These are phyloP conservation scores for Nesospiza acunhae DNA, from an alignment of 2,113 vertebrate species.

Conservation along the genomic window DNA sequence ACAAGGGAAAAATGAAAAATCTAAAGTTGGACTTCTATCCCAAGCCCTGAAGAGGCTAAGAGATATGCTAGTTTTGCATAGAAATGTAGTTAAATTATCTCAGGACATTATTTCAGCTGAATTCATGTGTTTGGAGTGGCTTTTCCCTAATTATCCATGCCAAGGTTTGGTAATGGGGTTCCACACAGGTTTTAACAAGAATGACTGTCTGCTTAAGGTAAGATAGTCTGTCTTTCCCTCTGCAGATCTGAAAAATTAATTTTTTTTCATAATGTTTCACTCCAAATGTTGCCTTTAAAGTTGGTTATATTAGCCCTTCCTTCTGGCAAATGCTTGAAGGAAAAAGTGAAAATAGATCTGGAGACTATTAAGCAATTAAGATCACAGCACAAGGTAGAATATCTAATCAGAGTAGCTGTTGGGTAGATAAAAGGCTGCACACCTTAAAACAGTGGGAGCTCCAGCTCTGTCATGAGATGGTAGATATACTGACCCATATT, in stretches of 20 bases:
- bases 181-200: background rate
- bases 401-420: background rate
- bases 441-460: background rate
- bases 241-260: background rate
- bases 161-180: background rate
- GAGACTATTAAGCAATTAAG: background rate
- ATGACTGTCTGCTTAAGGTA: background rate
- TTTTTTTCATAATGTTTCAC: background rate
- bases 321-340: background rate
- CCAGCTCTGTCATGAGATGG: background rate
- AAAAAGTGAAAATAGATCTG: background rate
- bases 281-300: background rate
- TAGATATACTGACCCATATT: background rate
- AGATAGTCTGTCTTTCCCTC: background rate
- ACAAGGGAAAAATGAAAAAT: background rate
- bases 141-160: background rate
- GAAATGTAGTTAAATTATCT: background rate
- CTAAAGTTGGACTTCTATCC: background rate
- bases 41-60: background rate
- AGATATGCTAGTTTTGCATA: background rate
- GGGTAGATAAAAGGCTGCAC: background rate
- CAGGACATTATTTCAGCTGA: background rate
- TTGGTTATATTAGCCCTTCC: background rate
- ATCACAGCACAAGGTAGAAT: background rate
- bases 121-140: background rate